phyloP scores from a whole-genome alignment of 1,140 invertebrate genomes.

The Eulimnadia texana region DNA sequence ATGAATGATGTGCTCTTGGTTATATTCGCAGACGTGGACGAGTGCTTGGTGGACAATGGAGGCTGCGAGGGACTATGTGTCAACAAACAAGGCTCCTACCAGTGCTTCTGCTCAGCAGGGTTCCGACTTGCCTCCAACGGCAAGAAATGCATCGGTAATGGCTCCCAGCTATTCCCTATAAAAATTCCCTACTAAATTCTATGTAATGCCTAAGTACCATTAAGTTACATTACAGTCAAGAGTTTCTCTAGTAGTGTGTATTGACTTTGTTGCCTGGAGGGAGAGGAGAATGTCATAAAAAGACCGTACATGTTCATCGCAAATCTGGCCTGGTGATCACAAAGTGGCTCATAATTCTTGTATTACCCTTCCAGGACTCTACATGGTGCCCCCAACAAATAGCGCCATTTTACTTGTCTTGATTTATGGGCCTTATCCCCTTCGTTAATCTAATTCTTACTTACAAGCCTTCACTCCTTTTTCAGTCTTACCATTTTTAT shows the following conservation, averaged over 20 bases:
- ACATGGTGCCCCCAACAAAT: neutral
- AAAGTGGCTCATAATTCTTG: neutral
- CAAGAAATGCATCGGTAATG: constrained; percentile 47
- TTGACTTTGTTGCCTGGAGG: too few relatives aligned
- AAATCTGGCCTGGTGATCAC: neutral
- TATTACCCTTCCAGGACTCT: neutral
- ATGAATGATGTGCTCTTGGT: neutral
- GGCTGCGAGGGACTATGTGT: constrained; percentile 46
- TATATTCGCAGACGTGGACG: constrained; percentile 50
- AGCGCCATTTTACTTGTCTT: neutral
- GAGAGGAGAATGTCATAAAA: neutral
- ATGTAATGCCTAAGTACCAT: too few relatives aligned
- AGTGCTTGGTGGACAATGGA: constrained; percentile 55
- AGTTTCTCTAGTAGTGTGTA: too few relatives aligned
- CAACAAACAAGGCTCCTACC: constrained; percentile 38
- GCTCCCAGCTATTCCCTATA: too few relatives aligned
- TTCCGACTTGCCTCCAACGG: constrained; percentile 33
- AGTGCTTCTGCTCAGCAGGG: constrained; percentile 34
- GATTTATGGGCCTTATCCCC: too few relatives aligned
- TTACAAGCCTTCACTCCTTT: too few relatives aligned
- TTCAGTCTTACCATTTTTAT: neutral
- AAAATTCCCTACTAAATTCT: too few relatives aligned
- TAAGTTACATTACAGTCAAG: too few relatives aligned
- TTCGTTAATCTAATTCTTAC: neutral
- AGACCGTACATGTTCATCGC: neutral